Conservation (phyloP, 2,888 invertebrate genomes). For the Cyaniris semiargus region DNA sequence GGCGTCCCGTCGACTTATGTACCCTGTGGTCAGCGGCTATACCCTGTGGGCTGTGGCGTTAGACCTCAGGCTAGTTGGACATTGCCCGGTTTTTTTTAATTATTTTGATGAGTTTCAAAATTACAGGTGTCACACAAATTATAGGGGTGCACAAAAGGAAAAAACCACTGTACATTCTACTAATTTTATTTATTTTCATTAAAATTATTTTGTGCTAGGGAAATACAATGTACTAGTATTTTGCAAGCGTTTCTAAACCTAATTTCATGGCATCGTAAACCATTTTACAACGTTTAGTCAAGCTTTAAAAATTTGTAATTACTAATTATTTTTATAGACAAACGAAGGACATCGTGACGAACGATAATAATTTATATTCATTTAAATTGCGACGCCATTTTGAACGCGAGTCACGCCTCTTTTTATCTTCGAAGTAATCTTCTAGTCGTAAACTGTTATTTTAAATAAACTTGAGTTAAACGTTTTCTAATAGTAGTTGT, state of each 20-base stretch:
- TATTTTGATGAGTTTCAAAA: not conserved
- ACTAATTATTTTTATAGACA: conserved; percentile 37
- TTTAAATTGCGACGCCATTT: conserved; percentile 41
- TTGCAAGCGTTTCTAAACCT: conserved; percentile 5
- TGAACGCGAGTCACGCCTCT: conserved; percentile 41
- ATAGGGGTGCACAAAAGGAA: not conserved
- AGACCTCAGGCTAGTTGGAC: not conserved
- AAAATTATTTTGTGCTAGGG: not conserved
- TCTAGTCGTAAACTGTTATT: conserved; percentile 7
- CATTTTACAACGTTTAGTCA: conserved; percentile 13
- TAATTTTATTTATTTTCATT: not conserved
- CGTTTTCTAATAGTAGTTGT: conserved; percentile 1
- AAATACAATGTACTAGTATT: not conserved
- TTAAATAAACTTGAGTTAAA: conserved; percentile 19
- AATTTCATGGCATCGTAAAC: conserved; percentile 20
- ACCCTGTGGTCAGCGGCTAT: not conserved
- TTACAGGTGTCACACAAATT: not conserved
- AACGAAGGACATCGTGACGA: conserved; percentile 37
- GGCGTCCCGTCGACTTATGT: conserved; percentile 25
- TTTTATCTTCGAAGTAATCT: conserved; percentile 35
- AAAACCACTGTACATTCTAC: not conserved
- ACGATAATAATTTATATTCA: conserved; percentile 38
- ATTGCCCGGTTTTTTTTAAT: not conserved
- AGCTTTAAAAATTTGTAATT: conserved; percentile 23
- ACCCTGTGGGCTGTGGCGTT: not conserved